Conservation (phyloP, 2,797 vertebrate species). For the Galagoides demidoff region DNA sequence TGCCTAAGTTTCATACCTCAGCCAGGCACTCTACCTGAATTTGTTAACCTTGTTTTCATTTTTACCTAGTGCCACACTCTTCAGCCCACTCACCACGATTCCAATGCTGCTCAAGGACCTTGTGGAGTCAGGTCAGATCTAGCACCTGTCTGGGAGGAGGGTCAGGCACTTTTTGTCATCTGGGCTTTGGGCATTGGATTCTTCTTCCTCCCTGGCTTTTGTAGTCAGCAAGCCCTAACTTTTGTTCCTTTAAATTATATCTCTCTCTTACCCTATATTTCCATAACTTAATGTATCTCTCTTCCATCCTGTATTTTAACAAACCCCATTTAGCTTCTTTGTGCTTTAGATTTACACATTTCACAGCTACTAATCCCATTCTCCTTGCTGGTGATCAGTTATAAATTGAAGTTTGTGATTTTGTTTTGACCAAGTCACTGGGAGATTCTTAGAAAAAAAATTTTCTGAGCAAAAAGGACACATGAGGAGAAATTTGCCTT, state of each 20-base stretch:
- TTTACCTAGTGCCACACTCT: not conserved
- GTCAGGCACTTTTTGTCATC: not conserved
- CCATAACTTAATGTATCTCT: not conserved
- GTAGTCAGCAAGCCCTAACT: not conserved
- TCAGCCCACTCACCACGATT: not conserved
- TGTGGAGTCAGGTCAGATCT: not conserved
- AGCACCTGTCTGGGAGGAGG: not conserved
- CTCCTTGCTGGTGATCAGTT: not conserved
- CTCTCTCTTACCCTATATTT: not conserved
- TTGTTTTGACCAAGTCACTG: not conserved
- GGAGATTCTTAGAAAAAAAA: not conserved
- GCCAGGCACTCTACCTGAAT: not conserved
- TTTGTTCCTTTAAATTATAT: not conserved
- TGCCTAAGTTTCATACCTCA: not conserved
- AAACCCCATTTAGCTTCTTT: not conserved
- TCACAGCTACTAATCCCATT: not conserved
- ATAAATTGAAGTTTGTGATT: not conserved
- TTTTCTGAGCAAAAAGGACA: not conserved
- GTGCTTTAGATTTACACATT: not conserved
- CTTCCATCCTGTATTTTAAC: not conserved
- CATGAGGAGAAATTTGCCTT: not conserved
- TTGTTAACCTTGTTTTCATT: conserved; percentile 31
- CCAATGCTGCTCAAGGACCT: not conserved
- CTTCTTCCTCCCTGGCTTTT: not conserved
- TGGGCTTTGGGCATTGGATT: not conserved